phyloP scores from a whole-genome alignment of 2,797 vertebrate genomes.

The Phalanger gymnotis region DNA sequence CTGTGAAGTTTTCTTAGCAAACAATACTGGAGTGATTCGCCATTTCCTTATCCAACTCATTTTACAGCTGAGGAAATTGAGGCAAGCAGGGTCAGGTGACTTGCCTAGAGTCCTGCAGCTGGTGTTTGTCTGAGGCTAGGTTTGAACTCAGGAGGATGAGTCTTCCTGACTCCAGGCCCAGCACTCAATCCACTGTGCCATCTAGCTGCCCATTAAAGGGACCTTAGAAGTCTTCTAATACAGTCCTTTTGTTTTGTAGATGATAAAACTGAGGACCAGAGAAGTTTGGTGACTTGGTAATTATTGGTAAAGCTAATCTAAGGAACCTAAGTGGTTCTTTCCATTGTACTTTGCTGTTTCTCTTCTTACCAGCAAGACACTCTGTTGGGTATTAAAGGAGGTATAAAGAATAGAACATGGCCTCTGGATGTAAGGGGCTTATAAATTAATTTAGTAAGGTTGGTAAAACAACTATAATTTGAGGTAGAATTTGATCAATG shows the following conservation, averaged over 20 bases:
- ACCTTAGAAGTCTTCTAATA: not conserved
- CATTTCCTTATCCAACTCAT: not conserved
- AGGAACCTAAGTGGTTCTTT: not conserved
- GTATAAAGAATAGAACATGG: not conserved
- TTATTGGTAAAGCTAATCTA: not conserved
- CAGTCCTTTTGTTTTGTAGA: not conserved
- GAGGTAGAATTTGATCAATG: not conserved
- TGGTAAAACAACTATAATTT: not conserved
- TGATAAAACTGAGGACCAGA: not conserved
- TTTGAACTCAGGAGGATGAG: not conserved
- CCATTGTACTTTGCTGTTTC: not conserved
- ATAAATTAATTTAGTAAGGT: not conserved
- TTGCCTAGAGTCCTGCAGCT: not conserved
- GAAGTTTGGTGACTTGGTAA: not conserved
- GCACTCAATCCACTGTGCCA: not conserved
- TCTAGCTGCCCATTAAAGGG: not conserved
- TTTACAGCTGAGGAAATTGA: not conserved
- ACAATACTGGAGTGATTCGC: not conserved
- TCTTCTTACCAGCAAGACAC: not conserved
- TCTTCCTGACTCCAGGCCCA: not conserved
- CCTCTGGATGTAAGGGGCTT: not conserved
- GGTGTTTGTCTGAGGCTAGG: not conserved
- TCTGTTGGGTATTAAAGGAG: not conserved
- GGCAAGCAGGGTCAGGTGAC: not conserved
- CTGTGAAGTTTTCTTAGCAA: not conserved